These are phyloP conservation scores for Drosophila triauraria DNA, from an alignment of 1,140 invertebrate genomes.

Conservation along the genomic window DNA sequence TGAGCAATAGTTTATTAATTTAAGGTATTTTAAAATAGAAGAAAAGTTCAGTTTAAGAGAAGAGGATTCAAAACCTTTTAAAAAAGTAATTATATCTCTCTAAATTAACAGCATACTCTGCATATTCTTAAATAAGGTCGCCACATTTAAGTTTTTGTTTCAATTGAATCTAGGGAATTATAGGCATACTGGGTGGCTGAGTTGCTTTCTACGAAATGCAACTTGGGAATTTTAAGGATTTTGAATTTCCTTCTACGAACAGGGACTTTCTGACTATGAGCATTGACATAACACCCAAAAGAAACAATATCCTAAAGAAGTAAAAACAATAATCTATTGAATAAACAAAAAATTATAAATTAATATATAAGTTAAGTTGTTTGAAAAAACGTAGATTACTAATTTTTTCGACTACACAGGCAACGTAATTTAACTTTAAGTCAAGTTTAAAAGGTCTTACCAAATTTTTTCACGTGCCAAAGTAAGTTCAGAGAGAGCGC, in stretches of 20 bases:
- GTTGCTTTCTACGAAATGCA: not conserved
- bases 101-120: not conserved
- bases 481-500: slow-evolving; percentile 10
- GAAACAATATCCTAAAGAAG: not conserved
- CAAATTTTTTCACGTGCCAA: slow-evolving; percentile 4
- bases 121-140: no score
- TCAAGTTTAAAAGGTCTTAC: not conserved
- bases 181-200: no score
- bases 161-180: not conserved
- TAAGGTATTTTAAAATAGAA: no score
- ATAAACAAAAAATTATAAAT: not conserved
- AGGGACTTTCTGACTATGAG: not conserved
- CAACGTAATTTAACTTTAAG: not conserved
- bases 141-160: no score
- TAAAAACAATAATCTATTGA: no score
- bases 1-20: not conserved
- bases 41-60: no score
- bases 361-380: no score
- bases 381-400: not conserved
- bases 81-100: no score
- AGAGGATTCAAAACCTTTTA: no score
- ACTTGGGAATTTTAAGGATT: not conserved
- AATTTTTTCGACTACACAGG: not conserved
- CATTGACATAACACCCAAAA: not conserved
- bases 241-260: not conserved